Evolutionary conservation across 2,888 invertebrate species (phyloP), one percentile per base, ranked within the genome.

Genomic region (Rhorus exstirpatorius): DNA sequence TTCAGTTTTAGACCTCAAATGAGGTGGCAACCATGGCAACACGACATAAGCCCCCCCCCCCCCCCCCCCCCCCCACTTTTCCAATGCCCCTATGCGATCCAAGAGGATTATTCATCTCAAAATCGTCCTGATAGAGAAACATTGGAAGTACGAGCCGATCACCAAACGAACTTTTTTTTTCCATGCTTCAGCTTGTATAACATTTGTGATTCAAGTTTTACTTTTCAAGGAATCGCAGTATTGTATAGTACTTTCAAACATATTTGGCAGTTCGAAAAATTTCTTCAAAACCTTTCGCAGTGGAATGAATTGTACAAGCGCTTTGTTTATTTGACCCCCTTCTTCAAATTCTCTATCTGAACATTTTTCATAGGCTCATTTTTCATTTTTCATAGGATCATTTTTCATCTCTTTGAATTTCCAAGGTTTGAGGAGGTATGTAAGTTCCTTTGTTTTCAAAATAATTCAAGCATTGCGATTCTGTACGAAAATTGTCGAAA

Each of bases 181-280:
- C 58, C 71, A 55, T 35, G 17, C 24, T 58, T n/a, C 19, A 19
- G 58, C 71, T 71, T 71, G 71, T n/a, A 71, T 71, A 12, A 60
- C 35, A 71, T 71, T 71, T 10, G 58, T 58, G 17, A 35, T 4
- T 24, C 38, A 41, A 58, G 31, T 58, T 24, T 31, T 31, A 31
- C 31, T 26, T 44, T 83, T 41, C 12, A 84, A 24, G 10, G 65
- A 46, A 51, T 78, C 26, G n/a, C 78, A n/a, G 76, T 83, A 74
- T 12, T 63, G 46, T 17, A 76, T 19, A n/a, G 60, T 81, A 21
- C 60, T 31, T 49, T 79, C 68, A 41, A 79, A 74, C 14, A 79
- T 38, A 61, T 58, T 31, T 12, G 79, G 81, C 7, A 84, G 14
- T 81, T 85, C 76, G 19, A 83, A 83, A 61, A 83, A 49, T 21